Percentiles rank a stretch among this genome's conserved stretches.
Evolutionary conservation across 1,140 invertebrate species (phyloP).

Genomic region (Pinna nobilis): DNA sequence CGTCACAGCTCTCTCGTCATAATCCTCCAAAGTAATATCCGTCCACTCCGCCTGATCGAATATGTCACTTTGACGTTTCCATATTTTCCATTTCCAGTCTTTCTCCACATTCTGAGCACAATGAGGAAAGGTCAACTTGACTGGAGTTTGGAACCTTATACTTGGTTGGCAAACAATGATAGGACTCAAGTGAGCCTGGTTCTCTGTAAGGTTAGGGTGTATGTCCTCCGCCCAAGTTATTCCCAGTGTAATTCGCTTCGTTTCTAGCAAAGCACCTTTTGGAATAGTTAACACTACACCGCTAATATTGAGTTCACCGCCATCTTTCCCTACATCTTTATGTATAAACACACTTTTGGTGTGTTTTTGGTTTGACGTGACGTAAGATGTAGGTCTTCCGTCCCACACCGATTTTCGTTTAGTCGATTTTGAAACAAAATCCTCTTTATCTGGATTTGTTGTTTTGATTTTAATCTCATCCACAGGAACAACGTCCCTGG

Average conservation of each 20-base stretch:
- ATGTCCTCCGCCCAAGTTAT: slow-evolving; percentile 26
- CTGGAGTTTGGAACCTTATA: slow-evolving; percentile 26
- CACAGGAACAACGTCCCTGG: neutral
- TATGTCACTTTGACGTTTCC: slow-evolving; percentile 2
- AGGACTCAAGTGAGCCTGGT: slow-evolving; percentile 20
- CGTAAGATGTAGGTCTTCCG: slow-evolving; percentile 3
- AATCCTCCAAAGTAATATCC: slow-evolving; percentile 14
- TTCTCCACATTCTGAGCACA: slow-evolving; percentile 21
- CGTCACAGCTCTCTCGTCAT: neutral
- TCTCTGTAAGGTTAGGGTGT: slow-evolving; percentile 18
- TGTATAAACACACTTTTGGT: slow-evolving; percentile 29
- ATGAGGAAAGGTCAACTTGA: slow-evolving; percentile 33
- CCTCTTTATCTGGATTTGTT: neutral
- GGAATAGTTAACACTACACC: slow-evolving; percentile 33
- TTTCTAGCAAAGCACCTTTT: slow-evolving; percentile 21
- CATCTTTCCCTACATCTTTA: slow-evolving; percentile 19
- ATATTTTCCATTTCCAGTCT: slow-evolving; percentile 29
- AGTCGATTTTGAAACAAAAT: neutral
- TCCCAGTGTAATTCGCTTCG: slow-evolving; percentile 29
- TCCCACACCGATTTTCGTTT: slow-evolving; percentile 9
- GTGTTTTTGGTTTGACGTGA: neutral
- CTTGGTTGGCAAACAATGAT: slow-evolving; percentile 33
- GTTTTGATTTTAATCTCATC: slow-evolving; percentile 7
- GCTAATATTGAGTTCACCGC: slow-evolving; percentile 15
- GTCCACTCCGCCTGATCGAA: slow-evolving; percentile 11